Conservation (phyloP, 2,113 vertebrate genomes). For the Ahaetulla prasina region DNA sequence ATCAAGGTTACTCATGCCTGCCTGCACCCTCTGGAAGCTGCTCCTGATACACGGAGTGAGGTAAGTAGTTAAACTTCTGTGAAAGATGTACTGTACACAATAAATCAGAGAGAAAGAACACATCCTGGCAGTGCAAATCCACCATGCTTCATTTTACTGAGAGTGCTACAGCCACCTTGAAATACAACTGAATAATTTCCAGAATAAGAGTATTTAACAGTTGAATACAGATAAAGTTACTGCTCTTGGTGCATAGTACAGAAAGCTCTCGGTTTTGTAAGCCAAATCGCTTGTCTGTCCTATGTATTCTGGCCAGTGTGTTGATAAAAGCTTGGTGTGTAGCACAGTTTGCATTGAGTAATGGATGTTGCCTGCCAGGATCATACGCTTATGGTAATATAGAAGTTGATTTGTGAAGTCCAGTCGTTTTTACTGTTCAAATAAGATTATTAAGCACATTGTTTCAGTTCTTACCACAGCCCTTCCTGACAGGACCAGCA, state of each 20-base stretch:
- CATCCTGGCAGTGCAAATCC: constrained; percentile 11
- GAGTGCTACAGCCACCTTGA: background rate
- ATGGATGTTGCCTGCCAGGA: background rate
- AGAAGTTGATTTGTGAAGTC: background rate
- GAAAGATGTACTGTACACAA: background rate
- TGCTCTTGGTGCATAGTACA: background rate
- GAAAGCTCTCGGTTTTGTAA: constrained; percentile 17
- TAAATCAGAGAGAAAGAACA: background rate
- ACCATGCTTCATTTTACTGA: background rate
- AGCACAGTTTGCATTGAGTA: background rate
- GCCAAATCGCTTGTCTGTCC: constrained; percentile 10
- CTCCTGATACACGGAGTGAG: constrained; percentile 89
- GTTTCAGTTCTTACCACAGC: constrained; percentile 12
- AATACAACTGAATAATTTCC: background rate
- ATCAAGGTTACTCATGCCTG: constrained; percentile 94
- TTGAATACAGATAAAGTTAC: background rate
- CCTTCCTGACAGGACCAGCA: constrained; percentile 1
- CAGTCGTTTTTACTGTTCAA: rapidly evolving
- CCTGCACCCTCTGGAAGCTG: constrained; percentile 86
- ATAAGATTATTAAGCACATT: background rate
- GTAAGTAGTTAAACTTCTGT: constrained; percentile 62
- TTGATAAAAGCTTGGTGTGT: background rate
- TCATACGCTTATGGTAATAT: background rate
- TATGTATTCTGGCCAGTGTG: background rate
- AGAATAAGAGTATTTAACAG: constrained; percentile 4